A percentile compares a stretch with the other conserved stretches of the same genome.
These are phyloP conservation scores for Drosophila tsacasi DNA, from an alignment of 1,140 invertebrate genomes.

Conservation along the genomic window DNA sequence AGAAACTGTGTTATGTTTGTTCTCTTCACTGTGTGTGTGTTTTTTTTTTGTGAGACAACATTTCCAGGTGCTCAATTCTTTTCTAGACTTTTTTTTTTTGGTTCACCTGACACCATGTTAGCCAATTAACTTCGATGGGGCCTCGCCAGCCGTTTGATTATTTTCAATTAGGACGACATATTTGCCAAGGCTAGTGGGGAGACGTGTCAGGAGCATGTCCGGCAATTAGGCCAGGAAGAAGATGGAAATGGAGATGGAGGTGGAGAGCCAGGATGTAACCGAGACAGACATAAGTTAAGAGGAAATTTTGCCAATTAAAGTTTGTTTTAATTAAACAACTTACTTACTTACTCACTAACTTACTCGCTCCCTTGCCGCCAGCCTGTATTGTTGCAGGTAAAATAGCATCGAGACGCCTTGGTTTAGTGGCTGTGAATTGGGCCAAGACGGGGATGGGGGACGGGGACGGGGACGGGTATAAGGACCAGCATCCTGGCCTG, in stretches of 20 bases:
- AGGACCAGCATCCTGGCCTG: slow-evolving; percentile 3
- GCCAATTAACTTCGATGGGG: slow-evolving; percentile 31
- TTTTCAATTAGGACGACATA: slow-evolving; percentile 50
- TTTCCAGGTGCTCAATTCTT: background rate
- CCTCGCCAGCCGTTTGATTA: slow-evolving; percentile 35
- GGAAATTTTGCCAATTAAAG: slow-evolving; percentile 74
- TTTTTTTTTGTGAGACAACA: background rate
- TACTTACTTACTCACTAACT: slow-evolving; percentile 45
- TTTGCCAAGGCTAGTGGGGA: slow-evolving; percentile 5
- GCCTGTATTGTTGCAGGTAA: slow-evolving; percentile 14
- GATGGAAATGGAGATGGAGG: background rate
- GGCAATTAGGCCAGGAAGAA: slow-evolving; percentile 57
- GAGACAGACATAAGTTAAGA: background rate
- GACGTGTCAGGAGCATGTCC: slow-evolving; percentile 39
- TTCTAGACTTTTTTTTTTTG: background rate
- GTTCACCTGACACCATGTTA: slow-evolving; percentile 3
- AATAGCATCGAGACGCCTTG: slow-evolving; percentile 11
- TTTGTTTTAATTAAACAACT: slow-evolving; percentile 81
- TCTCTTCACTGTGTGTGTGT: background rate
- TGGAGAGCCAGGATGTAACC: background rate
- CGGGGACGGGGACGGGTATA: background rate
- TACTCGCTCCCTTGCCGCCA: slow-evolving; percentile 46
- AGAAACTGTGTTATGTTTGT: slow-evolving; percentile 9
- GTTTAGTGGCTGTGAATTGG: slow-evolving; percentile 28
- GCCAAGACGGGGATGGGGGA: slow-evolving; percentile 3